Evolutionary conservation across 2,113 vertebrate genomes (phyloP).

Genomic region (Pleuronectes platessa): DNA sequence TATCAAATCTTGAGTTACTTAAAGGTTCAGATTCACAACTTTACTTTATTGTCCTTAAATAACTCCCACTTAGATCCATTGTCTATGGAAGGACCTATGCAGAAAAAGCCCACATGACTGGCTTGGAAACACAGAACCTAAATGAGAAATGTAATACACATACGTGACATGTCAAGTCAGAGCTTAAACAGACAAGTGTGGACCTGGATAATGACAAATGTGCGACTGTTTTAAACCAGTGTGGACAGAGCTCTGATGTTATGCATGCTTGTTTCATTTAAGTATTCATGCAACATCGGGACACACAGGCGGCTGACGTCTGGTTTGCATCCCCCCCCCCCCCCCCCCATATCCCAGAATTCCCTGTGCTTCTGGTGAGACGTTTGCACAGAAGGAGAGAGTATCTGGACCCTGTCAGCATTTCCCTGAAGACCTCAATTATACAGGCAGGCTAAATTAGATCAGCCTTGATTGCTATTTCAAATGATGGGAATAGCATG

Average conservation of each 20-base stretch:
- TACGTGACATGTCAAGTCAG: slow-evolving; percentile 42
- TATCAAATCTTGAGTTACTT: neutral
- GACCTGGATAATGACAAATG: slow-evolving; percentile 71
- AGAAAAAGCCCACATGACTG: slow-evolving; percentile 23
- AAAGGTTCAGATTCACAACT: neutral
- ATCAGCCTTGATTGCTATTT: slow-evolving; percentile 80
- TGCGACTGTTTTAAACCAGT: slow-evolving; percentile 58
- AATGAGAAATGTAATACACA: slow-evolving; percentile 48
- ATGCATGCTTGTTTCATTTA: slow-evolving; percentile 68
- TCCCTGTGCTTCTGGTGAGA: slow-evolving; percentile 67
- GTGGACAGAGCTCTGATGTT: slow-evolving; percentile 44
- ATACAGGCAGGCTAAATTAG: slow-evolving; percentile 77
- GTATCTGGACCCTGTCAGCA: slow-evolving; percentile 82
- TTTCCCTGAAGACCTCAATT: slow-evolving; percentile 73
- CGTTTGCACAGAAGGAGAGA: slow-evolving; percentile 58
- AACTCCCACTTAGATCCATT: neutral
- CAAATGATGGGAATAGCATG: slow-evolving; percentile 77
- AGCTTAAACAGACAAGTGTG: slow-evolving; percentile 65
- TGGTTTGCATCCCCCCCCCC: slow-evolving; percentile 69
- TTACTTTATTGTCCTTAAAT: neutral
- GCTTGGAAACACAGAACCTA: slow-evolving; percentile 32
- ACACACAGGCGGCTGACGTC: slow-evolving; percentile 73
- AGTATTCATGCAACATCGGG: slow-evolving; percentile 58
- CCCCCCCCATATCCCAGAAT: slow-evolving; percentile 67
- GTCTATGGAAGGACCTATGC: slow-evolving; percentile 21